Base-by-base conservation (phyloP, 2,113 vertebrate species). In the Paramormyrops kingsleyae region DNA sequence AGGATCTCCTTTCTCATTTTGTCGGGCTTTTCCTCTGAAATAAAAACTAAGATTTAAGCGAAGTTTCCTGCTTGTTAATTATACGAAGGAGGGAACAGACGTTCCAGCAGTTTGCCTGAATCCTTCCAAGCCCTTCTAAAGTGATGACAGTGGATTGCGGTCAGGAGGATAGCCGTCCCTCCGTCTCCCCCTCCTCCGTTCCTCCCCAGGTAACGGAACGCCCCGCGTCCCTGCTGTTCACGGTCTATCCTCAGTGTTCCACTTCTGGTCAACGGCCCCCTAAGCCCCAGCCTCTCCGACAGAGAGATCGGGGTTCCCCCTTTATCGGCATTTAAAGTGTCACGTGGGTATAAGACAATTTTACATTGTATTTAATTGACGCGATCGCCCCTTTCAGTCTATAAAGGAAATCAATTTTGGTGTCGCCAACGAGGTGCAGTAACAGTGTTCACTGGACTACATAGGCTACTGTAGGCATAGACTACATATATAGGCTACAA, bases 201-300 rank as follows among this genome's bases (percentile, higher is more conserved):
- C 35, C 59, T 74, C 89, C 77, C 86, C 89, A 90, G 89, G 89
- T 90, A 35, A 83, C 80, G 62, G 59, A 80, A 56, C 59, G 89
- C 85, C 59, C 59, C 85, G 59, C 35, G 44, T 44, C 10, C 66
- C 66, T 27, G 56, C 15, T 52, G 89, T 44, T 87, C 62, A 47
- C 27, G 21, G 86, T 80, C 47, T 86, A 35, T 83, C 59, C n/a
- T 39, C 31, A 44, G 13, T 85, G 80, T 80, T 50, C 86, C 24
- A 46, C 8, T 49, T 88, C 89, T 35, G 74, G n/a, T 42, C 66
- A 50, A 53, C 47, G 70, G 35, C 5, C 31, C 31, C 35, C 70
- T 17, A 27, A 15, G 8, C 47, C n/a, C 74, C 10, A 17, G n/a
- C 47, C 74, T 42, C 47, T 44, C 86, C 74, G 49, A 53, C 59